These are phyloP conservation scores for Xenentodon cancila DNA, from an alignment of 2,797 vertebrate species.

Conservation along the genomic window DNA sequence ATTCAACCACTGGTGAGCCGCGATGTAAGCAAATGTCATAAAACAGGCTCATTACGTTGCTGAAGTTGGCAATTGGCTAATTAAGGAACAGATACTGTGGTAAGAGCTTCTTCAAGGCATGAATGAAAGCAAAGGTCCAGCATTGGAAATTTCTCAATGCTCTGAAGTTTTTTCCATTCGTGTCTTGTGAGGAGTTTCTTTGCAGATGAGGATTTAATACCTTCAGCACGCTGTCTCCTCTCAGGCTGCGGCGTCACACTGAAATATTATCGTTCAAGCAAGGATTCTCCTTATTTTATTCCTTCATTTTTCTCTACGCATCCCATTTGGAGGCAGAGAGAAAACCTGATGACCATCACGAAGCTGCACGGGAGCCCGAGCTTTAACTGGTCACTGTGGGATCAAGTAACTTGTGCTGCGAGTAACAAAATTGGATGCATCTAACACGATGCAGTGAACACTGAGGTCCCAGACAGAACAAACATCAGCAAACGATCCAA, in stretches of 20 bases:
- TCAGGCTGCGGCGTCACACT: conserved; percentile 18
- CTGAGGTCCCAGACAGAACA: conserved; percentile 39
- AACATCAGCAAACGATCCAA: conserved; percentile 39
- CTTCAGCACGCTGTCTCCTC: conserved; percentile 27
- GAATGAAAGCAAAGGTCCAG: conserved; percentile 56
- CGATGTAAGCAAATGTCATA: conserved; percentile 56
- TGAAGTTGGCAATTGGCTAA: conserved; percentile 65
- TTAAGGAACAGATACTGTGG: conserved; percentile 64
- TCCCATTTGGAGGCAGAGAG: conserved; percentile 18
- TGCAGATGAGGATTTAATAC: conserved; percentile 64
- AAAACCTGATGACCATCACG: conserved; percentile 25
- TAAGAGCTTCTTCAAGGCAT: conserved; percentile 50
- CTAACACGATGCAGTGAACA: conserved; percentile 53
- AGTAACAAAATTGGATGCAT: conserved; percentile 40
- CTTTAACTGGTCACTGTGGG: conserved; percentile 64
- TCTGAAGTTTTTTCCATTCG: conserved; percentile 62
- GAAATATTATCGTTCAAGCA: conserved; percentile 18
- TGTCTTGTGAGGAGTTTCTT: conserved; percentile 53
- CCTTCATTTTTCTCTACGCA: conserved; percentile 21
- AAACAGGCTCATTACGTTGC: conserved; percentile 51
- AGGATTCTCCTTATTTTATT: conserved; percentile 1
- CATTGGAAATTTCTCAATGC: conserved; percentile 52
- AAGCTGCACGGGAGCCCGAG: conserved; percentile 14
- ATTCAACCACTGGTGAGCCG: conserved; percentile 51
- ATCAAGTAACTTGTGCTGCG: conserved; percentile 32